Percentiles rank a stretch among this genome's conserved stretches.
Conservation (phyloP, 2,888 invertebrate species). For the Chrysina gloriosa region DNA sequence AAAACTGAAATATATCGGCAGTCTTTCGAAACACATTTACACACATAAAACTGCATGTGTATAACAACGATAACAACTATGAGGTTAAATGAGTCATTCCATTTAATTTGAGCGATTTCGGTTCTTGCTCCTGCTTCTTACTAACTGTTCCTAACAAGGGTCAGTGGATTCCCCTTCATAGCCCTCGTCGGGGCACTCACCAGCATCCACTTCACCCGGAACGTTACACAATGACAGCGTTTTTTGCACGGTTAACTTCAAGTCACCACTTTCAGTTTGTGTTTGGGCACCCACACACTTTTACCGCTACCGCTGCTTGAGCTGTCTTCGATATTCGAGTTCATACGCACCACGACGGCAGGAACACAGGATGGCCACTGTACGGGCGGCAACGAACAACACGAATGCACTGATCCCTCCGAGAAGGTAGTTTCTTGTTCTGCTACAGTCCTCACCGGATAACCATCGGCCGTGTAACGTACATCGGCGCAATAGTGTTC, state of each 20-base stretch:
- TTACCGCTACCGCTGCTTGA: constrained; percentile 49
- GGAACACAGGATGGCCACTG: constrained; percentile 70
- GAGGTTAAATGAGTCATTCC: background rate
- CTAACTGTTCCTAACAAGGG: constrained; percentile 25
- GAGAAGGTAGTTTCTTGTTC: constrained; percentile 43
- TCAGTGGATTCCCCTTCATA: constrained; percentile 75
- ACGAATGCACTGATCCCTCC: constrained; percentile 46
- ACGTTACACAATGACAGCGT: constrained; percentile 48
- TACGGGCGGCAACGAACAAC: constrained; percentile 57
- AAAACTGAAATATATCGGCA: constrained; percentile 16
- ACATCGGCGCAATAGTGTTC: constrained; percentile 71
- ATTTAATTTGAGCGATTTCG: background rate
- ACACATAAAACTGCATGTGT: background rate
- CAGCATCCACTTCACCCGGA: constrained; percentile 30
- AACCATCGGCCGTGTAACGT: constrained; percentile 84
- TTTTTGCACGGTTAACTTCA: constrained; percentile 39
- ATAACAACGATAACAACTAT: constrained; percentile 23
- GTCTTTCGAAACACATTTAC: constrained; percentile 8
- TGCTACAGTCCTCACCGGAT: constrained; percentile 66
- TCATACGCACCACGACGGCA: constrained; percentile 55
- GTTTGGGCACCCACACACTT: constrained; percentile 74
- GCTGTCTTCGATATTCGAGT: constrained; percentile 52
- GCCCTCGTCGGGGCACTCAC: constrained; percentile 88
- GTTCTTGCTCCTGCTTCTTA: background rate
- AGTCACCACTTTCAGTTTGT: constrained; percentile 61